phyloP scores from a whole-genome alignment of 2,797 vertebrate species.

The Pogoniulus pusillus region DNA sequence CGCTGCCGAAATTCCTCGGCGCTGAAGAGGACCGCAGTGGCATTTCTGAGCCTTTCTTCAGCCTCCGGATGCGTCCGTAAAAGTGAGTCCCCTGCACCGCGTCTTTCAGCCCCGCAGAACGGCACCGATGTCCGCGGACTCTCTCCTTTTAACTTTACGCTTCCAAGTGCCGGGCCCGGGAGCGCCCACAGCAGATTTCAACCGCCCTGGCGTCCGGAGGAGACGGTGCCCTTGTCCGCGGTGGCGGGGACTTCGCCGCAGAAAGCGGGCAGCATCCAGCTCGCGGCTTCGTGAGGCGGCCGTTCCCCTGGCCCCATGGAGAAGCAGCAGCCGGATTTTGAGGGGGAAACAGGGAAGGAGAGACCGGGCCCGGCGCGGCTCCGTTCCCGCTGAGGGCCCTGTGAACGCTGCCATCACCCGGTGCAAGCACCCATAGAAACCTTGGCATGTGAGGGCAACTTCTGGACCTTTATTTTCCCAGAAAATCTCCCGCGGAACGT shows the following conservation, averaged over 20 bases:
- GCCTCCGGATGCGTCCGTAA: neutral
- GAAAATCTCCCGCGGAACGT: neutral
- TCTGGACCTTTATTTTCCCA: neutral
- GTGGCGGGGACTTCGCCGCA: neutral
- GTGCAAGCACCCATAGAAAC: accelerated
- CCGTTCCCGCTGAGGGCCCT: neutral
- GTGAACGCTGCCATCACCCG: neutral
- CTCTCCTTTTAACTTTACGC: neutral
- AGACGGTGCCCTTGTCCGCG: neutral
- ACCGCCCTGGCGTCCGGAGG: no score
- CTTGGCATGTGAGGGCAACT: accelerated
- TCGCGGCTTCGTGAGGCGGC: no score
- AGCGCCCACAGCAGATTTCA: neutral
- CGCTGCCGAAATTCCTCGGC: conserved; percentile 17
- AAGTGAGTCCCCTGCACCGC: neutral
- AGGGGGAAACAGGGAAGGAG: neutral
- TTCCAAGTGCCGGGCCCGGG: neutral
- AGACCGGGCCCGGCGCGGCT: neutral
- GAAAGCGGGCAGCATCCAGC: accelerated
- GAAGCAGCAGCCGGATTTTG: neutral
- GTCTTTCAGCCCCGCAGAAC: conserved; percentile 2
- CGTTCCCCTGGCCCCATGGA: neutral
- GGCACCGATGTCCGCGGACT: neutral
- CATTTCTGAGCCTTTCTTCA: neutral
- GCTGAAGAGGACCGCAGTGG: neutral